phyloP scores from a whole-genome alignment of 2,113 vertebrate species.

The Centropus bengalensis region DNA sequence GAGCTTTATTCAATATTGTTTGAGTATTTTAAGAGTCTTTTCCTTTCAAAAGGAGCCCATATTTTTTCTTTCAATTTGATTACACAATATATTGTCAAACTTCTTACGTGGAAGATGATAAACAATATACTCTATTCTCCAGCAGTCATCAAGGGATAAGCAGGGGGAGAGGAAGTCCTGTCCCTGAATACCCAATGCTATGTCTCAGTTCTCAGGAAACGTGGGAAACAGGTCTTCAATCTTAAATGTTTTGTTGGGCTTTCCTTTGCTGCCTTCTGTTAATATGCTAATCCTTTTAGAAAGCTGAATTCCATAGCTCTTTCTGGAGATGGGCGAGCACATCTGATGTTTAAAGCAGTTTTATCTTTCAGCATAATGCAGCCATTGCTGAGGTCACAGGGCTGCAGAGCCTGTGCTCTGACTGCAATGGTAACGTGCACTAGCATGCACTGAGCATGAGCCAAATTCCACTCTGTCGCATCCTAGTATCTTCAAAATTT shows the following conservation, averaged over 20 bases:
- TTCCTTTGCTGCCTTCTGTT: background rate
- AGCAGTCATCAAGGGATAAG: background rate
- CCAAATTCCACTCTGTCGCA: background rate
- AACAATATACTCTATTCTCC: background rate
- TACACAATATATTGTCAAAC: constrained; percentile 8
- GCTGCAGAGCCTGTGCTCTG: constrained; percentile 27
- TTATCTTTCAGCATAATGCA: background rate
- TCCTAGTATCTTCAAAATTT: background rate
- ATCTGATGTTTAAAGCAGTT: background rate
- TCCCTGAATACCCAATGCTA: background rate
- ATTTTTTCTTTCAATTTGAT: background rate
- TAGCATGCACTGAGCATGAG: background rate
- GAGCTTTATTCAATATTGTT: constrained; percentile 21
- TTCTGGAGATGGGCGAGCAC: constrained; percentile 16
- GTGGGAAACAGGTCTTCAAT: background rate
- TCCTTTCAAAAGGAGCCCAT: background rate
- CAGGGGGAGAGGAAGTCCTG: background rate
- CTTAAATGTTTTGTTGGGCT: background rate
- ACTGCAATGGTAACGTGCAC: background rate
- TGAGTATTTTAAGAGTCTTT: constrained; percentile 22
- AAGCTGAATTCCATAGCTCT: background rate
- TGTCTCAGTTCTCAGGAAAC: background rate
- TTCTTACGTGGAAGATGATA: background rate
- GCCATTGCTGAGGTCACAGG: background rate
- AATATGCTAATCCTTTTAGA: background rate